These are phyloP conservation scores for Grantiella picta DNA, from an alignment of 2,113 vertebrate genomes.

Conservation along the genomic window DNA sequence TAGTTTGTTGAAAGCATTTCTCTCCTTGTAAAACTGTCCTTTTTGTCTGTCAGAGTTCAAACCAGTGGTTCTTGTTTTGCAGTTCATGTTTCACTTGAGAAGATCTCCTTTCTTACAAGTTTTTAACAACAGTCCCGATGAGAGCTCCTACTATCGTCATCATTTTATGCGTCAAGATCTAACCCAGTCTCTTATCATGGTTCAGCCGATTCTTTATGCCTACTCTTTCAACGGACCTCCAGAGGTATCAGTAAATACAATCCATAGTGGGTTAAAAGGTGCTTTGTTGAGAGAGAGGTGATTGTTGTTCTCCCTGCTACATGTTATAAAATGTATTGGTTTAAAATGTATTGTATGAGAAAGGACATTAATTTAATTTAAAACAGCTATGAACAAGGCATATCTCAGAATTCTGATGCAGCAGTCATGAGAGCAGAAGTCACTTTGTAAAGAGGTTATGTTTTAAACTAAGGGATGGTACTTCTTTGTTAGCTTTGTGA, in stretches of 20 bases:
- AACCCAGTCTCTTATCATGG: constrained; percentile 97
- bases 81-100: constrained; percentile 99
- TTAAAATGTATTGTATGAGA: not conserved
- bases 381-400: not conserved
- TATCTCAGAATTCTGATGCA: not conserved
- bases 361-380: not conserved
- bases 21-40: not conserved
- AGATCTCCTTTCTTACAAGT: constrained; percentile 97
- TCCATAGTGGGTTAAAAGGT: not conserved
- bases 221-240: constrained; percentile 96
- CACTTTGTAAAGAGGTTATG: not conserved
- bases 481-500: not conserved
- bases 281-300: not conserved
- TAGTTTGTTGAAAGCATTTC: not conserved
- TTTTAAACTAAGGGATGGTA: not conserved
- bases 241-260: constrained; percentile 76
- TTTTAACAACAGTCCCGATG: constrained; percentile 98
- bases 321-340: not conserved
- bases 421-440: not conserved
- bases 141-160: constrained; percentile 95
- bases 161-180: constrained; percentile 96
- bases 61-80: constrained; percentile 40
- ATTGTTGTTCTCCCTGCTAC: not conserved
- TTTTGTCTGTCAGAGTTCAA: not conserved
- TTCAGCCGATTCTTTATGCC: constrained; percentile 94